Conservation (phyloP, 2,797 vertebrate species). For the Rhinichthys osculus region DNA sequence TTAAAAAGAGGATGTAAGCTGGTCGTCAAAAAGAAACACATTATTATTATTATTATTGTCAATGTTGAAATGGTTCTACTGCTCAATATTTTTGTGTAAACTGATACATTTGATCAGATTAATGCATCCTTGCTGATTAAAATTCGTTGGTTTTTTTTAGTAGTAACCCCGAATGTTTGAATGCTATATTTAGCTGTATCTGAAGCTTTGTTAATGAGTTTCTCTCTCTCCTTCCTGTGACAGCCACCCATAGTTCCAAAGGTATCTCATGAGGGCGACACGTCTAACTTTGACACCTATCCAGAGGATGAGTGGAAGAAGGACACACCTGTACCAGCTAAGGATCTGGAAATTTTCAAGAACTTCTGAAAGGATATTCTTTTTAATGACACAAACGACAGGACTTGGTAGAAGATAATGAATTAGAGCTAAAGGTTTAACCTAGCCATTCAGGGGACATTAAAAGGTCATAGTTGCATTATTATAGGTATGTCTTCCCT, state of each 20-base stretch:
- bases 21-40: not conserved
- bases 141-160: not conserved
- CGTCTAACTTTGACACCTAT: constrained; percentile 96
- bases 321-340: constrained; percentile 81
- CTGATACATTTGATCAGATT: not conserved
- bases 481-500: constrained; percentile 28
- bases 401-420: not conserved
- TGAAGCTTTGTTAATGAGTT: not conserved
- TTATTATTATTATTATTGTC: not conserved
- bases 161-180: not conserved
- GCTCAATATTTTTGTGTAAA: not conserved
- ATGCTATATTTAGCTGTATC: not conserved
- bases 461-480: constrained; percentile 12
- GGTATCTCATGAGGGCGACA: constrained; percentile 91
- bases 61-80: not conserved
- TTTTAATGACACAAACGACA: not conserved
- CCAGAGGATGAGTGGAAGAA: constrained; percentile 94
- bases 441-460: not conserved
- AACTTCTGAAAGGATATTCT: constrained; percentile 82
- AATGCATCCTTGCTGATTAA: not conserved
- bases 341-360: constrained; percentile 93
- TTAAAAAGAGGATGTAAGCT: not conserved
- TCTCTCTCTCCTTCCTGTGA: constrained; percentile 14
- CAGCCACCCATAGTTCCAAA: constrained; percentile 96
- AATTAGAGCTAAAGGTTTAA: constrained; percentile 11